phyloP scores from a whole-genome alignment of 2,797 vertebrate genomes.

The Halcyon chelicuti region DNA sequence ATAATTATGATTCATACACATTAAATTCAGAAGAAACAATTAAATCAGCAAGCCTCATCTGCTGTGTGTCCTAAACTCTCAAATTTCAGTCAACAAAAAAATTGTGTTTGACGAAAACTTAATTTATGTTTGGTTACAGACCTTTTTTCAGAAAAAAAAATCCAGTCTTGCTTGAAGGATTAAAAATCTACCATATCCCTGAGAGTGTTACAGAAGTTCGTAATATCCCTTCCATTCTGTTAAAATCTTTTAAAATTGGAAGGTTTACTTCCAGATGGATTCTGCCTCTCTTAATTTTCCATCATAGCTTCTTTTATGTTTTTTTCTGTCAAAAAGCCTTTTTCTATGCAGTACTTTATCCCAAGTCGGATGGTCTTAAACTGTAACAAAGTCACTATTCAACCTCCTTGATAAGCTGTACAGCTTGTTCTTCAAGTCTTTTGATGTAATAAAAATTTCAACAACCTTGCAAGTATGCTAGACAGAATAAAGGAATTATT shows the following conservation, averaged over 20 bases:
- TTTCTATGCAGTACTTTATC: background rate
- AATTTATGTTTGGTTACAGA: background rate
- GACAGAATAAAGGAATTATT: background rate
- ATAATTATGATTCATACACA: background rate
- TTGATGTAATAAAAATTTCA: background rate
- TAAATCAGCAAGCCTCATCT: background rate
- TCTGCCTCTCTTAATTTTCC: background rate
- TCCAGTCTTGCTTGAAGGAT: background rate
- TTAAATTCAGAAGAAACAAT: conserved; percentile 13
- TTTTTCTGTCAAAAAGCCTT: background rate
- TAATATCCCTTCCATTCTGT: background rate
- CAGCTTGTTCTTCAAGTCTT: background rate
- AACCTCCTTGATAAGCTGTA: background rate
- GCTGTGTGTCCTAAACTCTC: background rate
- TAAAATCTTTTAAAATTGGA: background rate
- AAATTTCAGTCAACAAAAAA: background rate
- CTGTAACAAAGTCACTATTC: background rate
- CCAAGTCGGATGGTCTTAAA: background rate
- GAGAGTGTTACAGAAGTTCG: background rate
- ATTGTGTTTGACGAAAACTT: background rate
- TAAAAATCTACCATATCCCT: background rate
- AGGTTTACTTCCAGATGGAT: background rate
- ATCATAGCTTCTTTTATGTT: background rate
- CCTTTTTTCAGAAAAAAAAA: background rate
- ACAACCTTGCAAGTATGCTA: background rate